Evolutionary conservation across 2,113 vertebrate genomes (phyloP).

Genomic region (Girardinichthys multiradiatus): DNA sequence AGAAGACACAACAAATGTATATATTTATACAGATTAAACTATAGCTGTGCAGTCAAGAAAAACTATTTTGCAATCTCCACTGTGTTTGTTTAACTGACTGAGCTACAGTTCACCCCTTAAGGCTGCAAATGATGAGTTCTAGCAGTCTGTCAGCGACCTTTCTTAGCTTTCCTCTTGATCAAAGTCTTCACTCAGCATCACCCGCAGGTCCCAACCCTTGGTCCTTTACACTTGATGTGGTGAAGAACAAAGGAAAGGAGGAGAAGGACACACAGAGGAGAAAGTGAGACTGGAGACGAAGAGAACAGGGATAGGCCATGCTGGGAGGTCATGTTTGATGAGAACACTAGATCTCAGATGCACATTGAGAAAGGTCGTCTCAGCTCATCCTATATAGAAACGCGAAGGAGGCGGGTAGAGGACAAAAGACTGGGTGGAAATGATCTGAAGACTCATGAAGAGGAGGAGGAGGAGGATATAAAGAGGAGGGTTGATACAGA

Average conservation of each 20-base stretch:
- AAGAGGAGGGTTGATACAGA: conserved; percentile 3
- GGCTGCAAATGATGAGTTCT: conserved; percentile 58
- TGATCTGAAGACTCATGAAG: conserved; percentile 19
- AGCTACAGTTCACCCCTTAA: conserved; percentile 61
- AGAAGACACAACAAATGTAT: neutral
- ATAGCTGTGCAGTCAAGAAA: neutral
- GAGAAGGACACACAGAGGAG: conserved; percentile 65
- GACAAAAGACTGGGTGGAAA: conserved; percentile 52
- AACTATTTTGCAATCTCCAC: conserved; percentile 18
- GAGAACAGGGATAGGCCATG: conserved; percentile 46
- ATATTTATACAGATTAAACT: neutral
- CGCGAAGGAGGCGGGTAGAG: conserved; percentile 32
- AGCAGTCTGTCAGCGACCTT: conserved; percentile 66
- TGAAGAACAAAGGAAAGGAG: conserved; percentile 68
- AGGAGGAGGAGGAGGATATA: conserved; percentile 7
- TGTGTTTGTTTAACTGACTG: conserved; percentile 58
- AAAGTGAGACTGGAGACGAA: conserved; percentile 48
- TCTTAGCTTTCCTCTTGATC: conserved; percentile 65
- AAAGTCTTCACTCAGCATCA: conserved; percentile 69
- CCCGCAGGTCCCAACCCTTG: conserved; percentile 68
- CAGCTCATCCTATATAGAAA: conserved; percentile 54
- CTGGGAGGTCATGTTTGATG: conserved; percentile 72
- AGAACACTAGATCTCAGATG: conserved; percentile 59
- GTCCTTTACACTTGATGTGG: conserved; percentile 60
- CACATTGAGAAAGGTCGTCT: conserved; percentile 54